phyloP scores from a whole-genome alignment of 1,140 invertebrate species.

The Schlechtendalia chinensis region DNA sequence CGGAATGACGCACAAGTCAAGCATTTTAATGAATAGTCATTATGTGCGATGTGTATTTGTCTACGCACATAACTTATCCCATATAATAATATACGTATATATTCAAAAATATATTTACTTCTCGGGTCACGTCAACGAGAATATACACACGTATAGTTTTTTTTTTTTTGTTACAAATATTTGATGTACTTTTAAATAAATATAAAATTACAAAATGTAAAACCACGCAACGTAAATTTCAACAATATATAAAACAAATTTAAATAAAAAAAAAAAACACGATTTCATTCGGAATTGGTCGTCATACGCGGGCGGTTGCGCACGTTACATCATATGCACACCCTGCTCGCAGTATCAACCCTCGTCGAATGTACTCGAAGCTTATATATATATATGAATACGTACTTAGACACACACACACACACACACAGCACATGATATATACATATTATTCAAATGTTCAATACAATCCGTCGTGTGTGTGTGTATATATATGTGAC shows the following conservation, averaged over 20 bases:
- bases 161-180: too few species aligned
- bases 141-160: background rate
- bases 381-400: background rate
- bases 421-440: too few species aligned
- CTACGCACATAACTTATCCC: background rate
- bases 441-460: constrained; percentile 4
- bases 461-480: background rate
- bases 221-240: background rate
- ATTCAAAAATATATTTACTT: background rate
- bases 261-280: constrained; percentile 21
- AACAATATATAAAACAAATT: background rate
- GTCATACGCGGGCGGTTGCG: background rate
- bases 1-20: constrained; percentile 20
- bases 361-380: background rate
- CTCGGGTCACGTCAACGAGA: background rate
- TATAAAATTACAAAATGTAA: background rate
- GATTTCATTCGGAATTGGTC: background rate
- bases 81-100: background rate
- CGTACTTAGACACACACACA: too few species aligned
- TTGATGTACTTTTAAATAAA: too few species aligned
- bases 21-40: constrained; percentile 23
- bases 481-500: too few species aligned
- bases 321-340: background rate
- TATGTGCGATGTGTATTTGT: constrained; percentile 1
- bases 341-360: constrained; percentile 15